Evolutionary conservation across 2,797 vertebrate species (phyloP), one percentile per base, ranked within the genome.

Genomic region (Danio albolineatus): DNA sequence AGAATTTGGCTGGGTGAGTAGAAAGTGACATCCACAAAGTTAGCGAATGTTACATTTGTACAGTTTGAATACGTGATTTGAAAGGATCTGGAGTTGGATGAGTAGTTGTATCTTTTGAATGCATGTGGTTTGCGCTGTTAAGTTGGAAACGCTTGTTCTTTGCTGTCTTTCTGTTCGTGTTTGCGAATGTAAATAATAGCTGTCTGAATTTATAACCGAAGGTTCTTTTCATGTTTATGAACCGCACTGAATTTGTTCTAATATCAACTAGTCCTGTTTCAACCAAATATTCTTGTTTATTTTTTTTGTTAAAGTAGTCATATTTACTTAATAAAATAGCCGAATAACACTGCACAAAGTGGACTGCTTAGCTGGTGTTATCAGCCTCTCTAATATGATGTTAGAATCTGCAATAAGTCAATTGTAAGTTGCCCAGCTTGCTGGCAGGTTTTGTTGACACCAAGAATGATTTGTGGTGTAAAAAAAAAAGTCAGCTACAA

Each of bases 1-100:
- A 79, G 86, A 41, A 53, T 19, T 49, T 69, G 7, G 10, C n/a
- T 48, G n/a, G 14, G 65, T 78, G 44, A 71, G 76, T 49, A 60
- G 6, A 60, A 5, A 60, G 10, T 12, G 3, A 28, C 5, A 59
- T 10, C 2, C 6, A 36, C 5, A 14, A 43, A 4, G 9, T 64
- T 43, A 1, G 38, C 43, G 5, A 17, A 62, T 19, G 8, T 14
- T 56, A 7, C 19, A 4, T 44, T 6, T 54, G 14, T 56, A 4
- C 7, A 16, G 1, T 57, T 51, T 1, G 10, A 65, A 0, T 14
- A 28, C 2, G 65, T 36, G 1, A 2, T 1, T 21, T 5, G 6
- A 16, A 6, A 28, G 13, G 2, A 65, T 44, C 10, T 28, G 28
- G 51, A 17, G 39, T 38, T n/a, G 7, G 9, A 16, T 6, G 2